Evolutionary conservation across 2,888 invertebrate genomes (phyloP).

Genomic region (Neoascia interrupta): DNA sequence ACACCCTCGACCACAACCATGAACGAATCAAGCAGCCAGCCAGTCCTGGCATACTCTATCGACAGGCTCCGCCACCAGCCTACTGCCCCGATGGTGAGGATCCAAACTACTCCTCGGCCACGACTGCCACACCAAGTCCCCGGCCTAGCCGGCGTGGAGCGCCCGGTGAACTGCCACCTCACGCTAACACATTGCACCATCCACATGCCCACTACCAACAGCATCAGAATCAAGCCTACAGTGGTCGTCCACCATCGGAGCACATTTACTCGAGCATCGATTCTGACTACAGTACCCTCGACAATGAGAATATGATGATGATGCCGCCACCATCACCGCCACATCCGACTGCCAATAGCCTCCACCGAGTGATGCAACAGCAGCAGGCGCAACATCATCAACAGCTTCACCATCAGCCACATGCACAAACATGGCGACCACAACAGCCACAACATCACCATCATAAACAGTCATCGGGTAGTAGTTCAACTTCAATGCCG

Average conservation of each 20-base stretch:
- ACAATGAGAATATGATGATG: constrained; percentile 79
- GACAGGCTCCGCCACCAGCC: constrained; percentile 79
- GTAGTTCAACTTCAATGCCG: constrained; percentile 71
- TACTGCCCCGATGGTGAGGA: constrained; percentile 80
- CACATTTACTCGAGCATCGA: constrained; percentile 95
- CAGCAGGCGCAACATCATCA: constrained; percentile 70
- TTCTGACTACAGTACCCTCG: constrained; percentile 85
- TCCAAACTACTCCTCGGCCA: constrained; percentile 84
- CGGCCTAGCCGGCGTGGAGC: constrained; percentile 80
- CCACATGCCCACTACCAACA: constrained; percentile 79
- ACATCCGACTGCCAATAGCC: constrained; percentile 70
- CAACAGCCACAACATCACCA: constrained; percentile 72
- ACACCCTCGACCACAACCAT: constrained; percentile 85
- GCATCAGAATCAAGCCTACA: constrained; percentile 75
- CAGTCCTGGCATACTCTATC: constrained; percentile 78
- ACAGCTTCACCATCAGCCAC: constrained; percentile 71
- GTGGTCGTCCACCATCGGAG: constrained; percentile 87
- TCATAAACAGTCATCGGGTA: constrained; percentile 80
- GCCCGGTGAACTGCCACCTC: constrained; percentile 61
- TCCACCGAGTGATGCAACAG: constrained; percentile 71
- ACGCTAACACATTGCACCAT: constrained; percentile 71
- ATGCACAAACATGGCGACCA: constrained; percentile 81
- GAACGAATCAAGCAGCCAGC: constrained; percentile 79
- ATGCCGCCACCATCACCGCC: constrained; percentile 75
- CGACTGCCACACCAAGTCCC: constrained; percentile 83